These are phyloP conservation scores for Galbula dea DNA, from an alignment of 2,113 vertebrate genomes.

Conservation along the genomic window DNA sequence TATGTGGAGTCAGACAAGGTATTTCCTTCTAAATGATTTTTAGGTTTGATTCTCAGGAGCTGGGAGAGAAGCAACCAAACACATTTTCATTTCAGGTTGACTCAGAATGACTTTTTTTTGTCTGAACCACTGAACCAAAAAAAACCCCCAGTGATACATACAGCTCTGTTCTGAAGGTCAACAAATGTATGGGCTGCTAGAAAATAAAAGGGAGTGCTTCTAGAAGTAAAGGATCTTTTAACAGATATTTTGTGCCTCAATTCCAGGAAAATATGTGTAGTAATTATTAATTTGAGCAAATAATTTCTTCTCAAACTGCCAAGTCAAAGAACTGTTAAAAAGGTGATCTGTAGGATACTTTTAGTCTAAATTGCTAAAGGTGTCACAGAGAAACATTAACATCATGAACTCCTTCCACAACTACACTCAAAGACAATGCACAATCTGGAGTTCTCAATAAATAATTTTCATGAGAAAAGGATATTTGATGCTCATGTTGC, in stretches of 20 bases:
- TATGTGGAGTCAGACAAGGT: neutral
- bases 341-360: neutral
- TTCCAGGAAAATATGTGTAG: neutral
- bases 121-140: neutral
- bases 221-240: neutral
- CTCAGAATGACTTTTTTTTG: neutral
- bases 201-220: neutral
- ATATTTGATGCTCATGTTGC: neutral
- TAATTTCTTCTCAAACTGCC: neutral
- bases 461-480: neutral
- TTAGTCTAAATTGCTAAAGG: neutral
- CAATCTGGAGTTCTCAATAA: neutral
- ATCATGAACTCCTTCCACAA: neutral
- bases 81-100: neutral
- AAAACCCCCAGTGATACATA: neutral
- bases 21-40: neutral
- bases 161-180: constrained; percentile 1
- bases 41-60: neutral
- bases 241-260: neutral
- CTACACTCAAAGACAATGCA: neutral
- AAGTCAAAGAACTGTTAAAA: neutral
- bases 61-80: neutral
- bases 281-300: neutral
- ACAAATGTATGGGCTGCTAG: neutral
- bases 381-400: neutral